phyloP scores from a whole-genome alignment of 2,113 vertebrate species.

The Crotalus viridis region DNA sequence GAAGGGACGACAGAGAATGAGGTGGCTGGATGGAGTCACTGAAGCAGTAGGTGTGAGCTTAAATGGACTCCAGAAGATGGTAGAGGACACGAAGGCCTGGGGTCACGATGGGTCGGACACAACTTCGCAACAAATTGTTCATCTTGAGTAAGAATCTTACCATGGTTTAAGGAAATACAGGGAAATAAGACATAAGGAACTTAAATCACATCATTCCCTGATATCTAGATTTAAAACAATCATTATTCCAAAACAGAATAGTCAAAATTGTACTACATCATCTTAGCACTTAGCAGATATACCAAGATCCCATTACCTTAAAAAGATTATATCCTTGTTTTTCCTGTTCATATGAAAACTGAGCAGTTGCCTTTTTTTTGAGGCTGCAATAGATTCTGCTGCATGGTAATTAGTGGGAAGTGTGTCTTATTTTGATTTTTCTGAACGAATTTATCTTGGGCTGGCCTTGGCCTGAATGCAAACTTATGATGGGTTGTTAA shows the following conservation, averaged over 20 bases:
- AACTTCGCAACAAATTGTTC: neutral
- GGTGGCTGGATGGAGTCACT: too few relatives aligned
- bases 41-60: too few relatives aligned
- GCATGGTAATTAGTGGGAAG: neutral
- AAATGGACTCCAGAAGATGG: too few relatives aligned
- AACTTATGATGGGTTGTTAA: neutral
- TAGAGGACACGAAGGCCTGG: too few relatives aligned
- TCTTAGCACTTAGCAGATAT: neutral
- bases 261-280: neutral
- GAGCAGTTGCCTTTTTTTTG: neutral
- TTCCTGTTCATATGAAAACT: neutral
- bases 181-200: neutral
- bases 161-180: neutral
- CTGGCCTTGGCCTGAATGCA: neutral
- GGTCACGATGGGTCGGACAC: too few relatives aligned
- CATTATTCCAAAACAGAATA: neutral
- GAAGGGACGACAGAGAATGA: too few relatives aligned
- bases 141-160: neutral
- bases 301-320: neutral
- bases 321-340: neutral
- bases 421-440: neutral
- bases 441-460: neutral
- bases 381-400: neutral
- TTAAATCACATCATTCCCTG: neutral
- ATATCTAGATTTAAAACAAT: neutral